phyloP scores from a whole-genome alignment of 1,140 invertebrate species.

The Conus ventricosus region DNA sequence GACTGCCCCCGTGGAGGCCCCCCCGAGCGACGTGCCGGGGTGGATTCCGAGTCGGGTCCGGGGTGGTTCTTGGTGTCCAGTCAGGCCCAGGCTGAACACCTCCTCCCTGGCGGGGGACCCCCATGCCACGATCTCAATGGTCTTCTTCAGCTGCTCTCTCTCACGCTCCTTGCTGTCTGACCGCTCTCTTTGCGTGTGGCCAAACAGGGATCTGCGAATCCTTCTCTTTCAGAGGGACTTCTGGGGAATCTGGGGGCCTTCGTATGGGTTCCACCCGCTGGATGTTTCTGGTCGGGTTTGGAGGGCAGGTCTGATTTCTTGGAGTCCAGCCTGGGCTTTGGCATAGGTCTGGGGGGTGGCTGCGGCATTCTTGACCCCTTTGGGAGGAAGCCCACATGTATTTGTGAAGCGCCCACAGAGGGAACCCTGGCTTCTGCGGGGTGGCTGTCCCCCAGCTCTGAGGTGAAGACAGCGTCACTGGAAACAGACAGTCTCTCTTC shows the following conservation, averaged over 20 bases:
- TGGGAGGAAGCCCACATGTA: neutral
- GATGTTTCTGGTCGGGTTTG: conserved; percentile 61
- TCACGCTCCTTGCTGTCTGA: conserved; percentile 36
- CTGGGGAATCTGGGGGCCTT: conserved; percentile 29
- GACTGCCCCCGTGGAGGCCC: too few relatives aligned
- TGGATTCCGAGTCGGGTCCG: conserved; percentile 30
- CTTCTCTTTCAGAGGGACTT: conserved; percentile 37
- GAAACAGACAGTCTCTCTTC: conserved; percentile 33
- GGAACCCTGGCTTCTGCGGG: neutral
- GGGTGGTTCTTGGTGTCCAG: conserved; percentile 31
- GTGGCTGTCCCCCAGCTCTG: conserved; percentile 1
- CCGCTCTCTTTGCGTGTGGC: conserved; percentile 30
- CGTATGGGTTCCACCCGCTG: conserved; percentile 64
- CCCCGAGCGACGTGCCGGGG: too few relatives aligned
- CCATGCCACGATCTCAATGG: conserved; percentile 49
- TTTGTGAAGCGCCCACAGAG: neutral
- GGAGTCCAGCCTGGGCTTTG: conserved; percentile 36
- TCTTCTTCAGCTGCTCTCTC: conserved; percentile 44
- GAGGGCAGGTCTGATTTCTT: conserved; percentile 59
- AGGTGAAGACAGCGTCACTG: conserved; percentile 14
- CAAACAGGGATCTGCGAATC: conserved; percentile 39
- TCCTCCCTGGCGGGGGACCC: conserved; percentile 29
- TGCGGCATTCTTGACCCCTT: neutral
- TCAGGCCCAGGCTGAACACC: neutral
- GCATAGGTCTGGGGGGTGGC: conserved; percentile 26